Evolutionary conservation across 1,140 invertebrate species (phyloP).

Genomic region (Armadillidium nasatum): DNA sequence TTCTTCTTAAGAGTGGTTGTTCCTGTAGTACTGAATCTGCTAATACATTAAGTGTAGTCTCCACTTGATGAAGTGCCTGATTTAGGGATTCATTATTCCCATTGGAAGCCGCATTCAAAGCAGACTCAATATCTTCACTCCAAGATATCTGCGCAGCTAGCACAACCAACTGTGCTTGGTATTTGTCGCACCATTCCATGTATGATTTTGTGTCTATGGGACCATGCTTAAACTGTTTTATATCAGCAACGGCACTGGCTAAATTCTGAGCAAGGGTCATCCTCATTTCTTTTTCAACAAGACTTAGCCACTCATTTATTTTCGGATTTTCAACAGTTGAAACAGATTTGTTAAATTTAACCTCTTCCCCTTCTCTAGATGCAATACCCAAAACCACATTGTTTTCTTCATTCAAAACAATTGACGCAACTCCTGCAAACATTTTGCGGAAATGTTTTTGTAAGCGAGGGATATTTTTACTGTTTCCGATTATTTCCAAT

Average conservation of each 20-base stretch:
- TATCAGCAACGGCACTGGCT: conserved; percentile 80
- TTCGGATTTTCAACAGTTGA: conserved; percentile 90
- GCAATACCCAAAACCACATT: conserved; percentile 86
- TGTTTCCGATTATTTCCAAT: conserved; percentile 99
- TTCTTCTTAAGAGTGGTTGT: conserved; percentile 86
- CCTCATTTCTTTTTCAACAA: conserved; percentile 95
- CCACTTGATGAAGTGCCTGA: conserved; percentile 76
- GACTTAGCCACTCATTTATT: conserved; percentile 96
- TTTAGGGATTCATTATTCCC: conserved; percentile 63
- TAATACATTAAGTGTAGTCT: conserved; percentile 86
- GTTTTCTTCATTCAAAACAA: conserved; percentile 91
- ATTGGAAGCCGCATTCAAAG: conserved; percentile 61
- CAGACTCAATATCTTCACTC: conserved; percentile 91
- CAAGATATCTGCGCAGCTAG: conserved; percentile 94
- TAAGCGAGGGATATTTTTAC: conserved; percentile 92
- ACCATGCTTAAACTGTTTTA: conserved; percentile 82
- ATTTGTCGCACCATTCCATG: conserved; percentile 94
- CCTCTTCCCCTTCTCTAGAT: conserved; percentile 96
- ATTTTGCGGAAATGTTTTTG: conserved; percentile 99
- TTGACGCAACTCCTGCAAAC: conserved; percentile 97
- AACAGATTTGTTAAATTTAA: conserved; percentile 81
- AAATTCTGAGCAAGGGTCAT: conserved; percentile 87
- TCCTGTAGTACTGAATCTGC: conserved; percentile 97
- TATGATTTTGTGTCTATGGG: conserved; percentile 74
- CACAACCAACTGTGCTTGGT: conserved; percentile 95